These are phyloP conservation scores for Rotaria macrura DNA, from an alignment of 2,888 invertebrate species.

Conservation along the genomic window DNA sequence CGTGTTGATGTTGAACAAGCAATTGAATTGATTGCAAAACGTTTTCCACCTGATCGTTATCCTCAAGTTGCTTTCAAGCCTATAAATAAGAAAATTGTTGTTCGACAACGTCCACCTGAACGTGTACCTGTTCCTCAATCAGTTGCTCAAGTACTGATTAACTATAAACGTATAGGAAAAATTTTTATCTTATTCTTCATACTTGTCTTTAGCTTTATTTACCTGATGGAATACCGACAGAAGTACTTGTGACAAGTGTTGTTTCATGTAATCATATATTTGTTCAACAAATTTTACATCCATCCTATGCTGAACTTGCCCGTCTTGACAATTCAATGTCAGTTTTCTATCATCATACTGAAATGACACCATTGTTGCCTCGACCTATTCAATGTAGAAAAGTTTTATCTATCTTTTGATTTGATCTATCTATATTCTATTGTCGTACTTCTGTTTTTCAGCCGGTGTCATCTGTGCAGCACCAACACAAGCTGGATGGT, in stretches of 20 bases:
- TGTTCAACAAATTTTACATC: conserved; percentile 86
- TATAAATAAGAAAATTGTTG: conserved; percentile 42
- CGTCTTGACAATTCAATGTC: conserved; percentile 69
- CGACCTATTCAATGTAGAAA: conserved; percentile 24
- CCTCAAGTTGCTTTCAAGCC: conserved; percentile 66
- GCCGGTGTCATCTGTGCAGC: conserved; percentile 79
- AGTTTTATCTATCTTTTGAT: no score
- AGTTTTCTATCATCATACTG: conserved; percentile 64
- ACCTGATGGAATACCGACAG: conserved; percentile 80
- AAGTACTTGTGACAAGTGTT: conserved; percentile 76
- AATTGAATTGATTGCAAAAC: conserved; percentile 69
- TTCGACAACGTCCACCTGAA: conserved; percentile 22
- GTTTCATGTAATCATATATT: conserved; percentile 78
- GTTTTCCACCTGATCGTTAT: conserved; percentile 70
- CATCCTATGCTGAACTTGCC: conserved; percentile 72
- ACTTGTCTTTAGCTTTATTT: conserved; percentile 60
- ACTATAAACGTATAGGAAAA: conserved; percentile 22
- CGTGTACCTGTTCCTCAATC: background rate
- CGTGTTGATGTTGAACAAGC: conserved; percentile 69
- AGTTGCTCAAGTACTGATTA: conserved; percentile 34
- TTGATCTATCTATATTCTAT: background rate
- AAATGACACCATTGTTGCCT: conserved; percentile 65
- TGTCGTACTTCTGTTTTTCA: conserved; percentile 42
- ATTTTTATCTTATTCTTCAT: conserved; percentile 37
- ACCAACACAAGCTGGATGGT: conserved; percentile 71